These are phyloP conservation scores for Leucosticte australis DNA, from an alignment of 2,113 vertebrate genomes.

Conservation along the genomic window DNA sequence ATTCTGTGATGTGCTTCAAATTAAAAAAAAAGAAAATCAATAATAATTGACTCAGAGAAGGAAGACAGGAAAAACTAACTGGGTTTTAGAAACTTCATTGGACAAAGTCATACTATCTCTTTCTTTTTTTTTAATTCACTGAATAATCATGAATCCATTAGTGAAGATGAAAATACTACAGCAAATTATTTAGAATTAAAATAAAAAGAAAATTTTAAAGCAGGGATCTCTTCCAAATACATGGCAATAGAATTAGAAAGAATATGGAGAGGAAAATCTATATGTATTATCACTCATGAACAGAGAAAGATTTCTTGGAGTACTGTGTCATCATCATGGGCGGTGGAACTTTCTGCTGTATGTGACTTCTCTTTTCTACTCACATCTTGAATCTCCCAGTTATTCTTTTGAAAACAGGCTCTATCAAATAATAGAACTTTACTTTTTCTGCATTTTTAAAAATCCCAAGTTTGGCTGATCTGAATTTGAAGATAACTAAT, in stretches of 20 bases:
- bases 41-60: not conserved
- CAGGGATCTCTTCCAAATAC: not conserved
- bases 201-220: not conserved
- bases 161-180: not conserved
- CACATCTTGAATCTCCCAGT: not conserved
- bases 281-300: not conserved
- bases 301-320: not conserved
- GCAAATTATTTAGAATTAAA: not conserved
- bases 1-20: not conserved
- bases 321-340: not conserved
- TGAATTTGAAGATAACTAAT: not conserved
- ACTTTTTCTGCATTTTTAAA: not conserved
- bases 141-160: not conserved
- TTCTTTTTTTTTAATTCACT: not conserved
- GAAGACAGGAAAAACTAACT: not conserved
- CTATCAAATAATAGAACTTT: not conserved
- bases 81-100: not conserved
- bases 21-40: not conserved
- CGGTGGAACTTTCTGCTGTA: fast-evolving
- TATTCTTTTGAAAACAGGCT: not conserved
- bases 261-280: not conserved
- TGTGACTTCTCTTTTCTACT: not conserved
- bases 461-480: not conserved
- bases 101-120: not conserved
- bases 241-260: not conserved